A percentile compares a stretch with the other conserved stretches of the same genome.
phyloP scores from a whole-genome alignment of 2,113 vertebrate species.

The Tupaia tana region DNA sequence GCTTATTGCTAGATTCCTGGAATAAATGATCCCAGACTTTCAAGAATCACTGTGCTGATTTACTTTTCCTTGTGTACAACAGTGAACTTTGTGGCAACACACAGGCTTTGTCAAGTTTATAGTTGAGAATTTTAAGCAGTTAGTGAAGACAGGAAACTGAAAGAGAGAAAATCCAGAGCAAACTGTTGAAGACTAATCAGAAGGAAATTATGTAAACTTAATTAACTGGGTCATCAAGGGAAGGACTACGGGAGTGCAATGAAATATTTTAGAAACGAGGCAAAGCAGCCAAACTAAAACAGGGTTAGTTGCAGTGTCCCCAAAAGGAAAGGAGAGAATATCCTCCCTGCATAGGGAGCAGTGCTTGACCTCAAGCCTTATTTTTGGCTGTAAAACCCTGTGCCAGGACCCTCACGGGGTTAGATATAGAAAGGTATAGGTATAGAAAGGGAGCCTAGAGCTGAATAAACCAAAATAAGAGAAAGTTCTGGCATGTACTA shows the following conservation, averaged over 20 bases:
- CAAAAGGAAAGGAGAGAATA: not conserved
- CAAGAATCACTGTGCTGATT: not conserved
- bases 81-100: constrained; percentile 4
- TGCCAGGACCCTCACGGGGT: not conserved
- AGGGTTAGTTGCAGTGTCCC: constrained; percentile 27
- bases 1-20: not conserved
- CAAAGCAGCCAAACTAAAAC: constrained; percentile 63
- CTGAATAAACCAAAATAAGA: not conserved
- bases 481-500: constrained; percentile 10
- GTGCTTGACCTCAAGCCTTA: constrained; percentile 37
- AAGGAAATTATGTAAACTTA: constrained; percentile 77
- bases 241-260: constrained; percentile 14
- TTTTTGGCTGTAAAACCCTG: constrained; percentile 53
- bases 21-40: not conserved
- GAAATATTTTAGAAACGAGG: constrained; percentile 67
- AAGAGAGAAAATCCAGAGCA: constrained; percentile 70
- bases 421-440: not conserved
- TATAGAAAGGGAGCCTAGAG: constrained; percentile 2
- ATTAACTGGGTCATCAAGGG: constrained; percentile 75
- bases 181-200: constrained; percentile 76
- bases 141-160: constrained; percentile 77
- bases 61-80: not conserved
- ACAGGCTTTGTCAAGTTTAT: constrained; percentile 26
- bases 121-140: constrained; percentile 60
- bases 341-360: not conserved